phyloP scores from a whole-genome alignment of 2,888 invertebrate genomes.

The Odontothrips loti region DNA sequence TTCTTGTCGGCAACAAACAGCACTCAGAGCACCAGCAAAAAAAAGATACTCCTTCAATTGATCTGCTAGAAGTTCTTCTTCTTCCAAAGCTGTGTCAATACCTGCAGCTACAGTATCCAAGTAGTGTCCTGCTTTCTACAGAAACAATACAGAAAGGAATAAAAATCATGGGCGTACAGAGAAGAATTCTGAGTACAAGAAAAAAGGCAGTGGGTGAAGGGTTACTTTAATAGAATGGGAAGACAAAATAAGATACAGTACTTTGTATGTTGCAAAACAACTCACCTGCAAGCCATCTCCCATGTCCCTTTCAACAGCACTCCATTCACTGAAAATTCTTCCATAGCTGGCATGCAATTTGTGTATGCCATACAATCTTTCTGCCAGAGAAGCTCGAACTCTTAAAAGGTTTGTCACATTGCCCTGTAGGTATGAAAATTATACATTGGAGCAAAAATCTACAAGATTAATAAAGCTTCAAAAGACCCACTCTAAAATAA shows the following conservation, averaged over 20 bases:
- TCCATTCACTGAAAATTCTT: slow-evolving; percentile 79
- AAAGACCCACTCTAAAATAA: background rate
- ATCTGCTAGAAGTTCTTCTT: slow-evolving; percentile 77
- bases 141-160: slow-evolving; percentile 30
- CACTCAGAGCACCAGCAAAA: slow-evolving; percentile 68
- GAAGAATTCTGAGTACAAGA: no score
- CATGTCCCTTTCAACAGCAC: slow-evolving; percentile 76
- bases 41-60: slow-evolving; percentile 79
- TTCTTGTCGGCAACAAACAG: slow-evolving; percentile 69
- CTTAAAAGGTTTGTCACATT: slow-evolving; percentile 48
- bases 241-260: slow-evolving; percentile 14
- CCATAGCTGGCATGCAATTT: slow-evolving; percentile 79
- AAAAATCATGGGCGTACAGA: no score
- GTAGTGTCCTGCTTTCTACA: slow-evolving; percentile 56
- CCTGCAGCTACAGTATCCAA: slow-evolving; percentile 68
- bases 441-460: slow-evolving; percentile 16
- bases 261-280: background rate
- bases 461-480: background rate
- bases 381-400: slow-evolving; percentile 61
- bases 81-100: slow-evolving; percentile 70
- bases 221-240: background rate
- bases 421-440: slow-evolving; percentile 41
- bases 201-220: background rate
- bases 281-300: slow-evolving; percentile 66
- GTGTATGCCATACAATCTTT: slow-evolving; percentile 70